A percentile compares a stretch with the other conserved stretches of the same genome.
Conservation (phyloP, 1,140 invertebrate species). For the Hylaeus anthracinus region DNA sequence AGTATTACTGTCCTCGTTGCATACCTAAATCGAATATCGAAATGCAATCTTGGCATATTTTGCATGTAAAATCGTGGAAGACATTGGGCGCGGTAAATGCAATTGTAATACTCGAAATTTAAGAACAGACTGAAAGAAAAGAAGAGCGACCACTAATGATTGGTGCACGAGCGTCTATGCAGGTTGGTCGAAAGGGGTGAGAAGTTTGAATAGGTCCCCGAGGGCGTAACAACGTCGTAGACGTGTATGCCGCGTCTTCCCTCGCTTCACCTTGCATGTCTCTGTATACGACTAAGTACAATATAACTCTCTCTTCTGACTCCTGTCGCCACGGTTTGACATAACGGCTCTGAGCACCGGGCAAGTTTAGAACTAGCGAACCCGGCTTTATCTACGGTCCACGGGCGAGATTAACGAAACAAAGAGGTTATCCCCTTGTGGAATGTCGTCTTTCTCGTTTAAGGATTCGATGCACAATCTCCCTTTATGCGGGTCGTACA, state of each 20-base stretch:
- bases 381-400: conserved; percentile 56
- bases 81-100: no score
- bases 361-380: conserved; percentile 51
- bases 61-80: neutral
- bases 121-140: conserved; percentile 9
- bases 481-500: no score
- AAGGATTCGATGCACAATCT: neutral
- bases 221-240: conserved; percentile 55
- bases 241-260: conserved; percentile 33
- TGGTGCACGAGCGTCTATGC: conserved; percentile 18
- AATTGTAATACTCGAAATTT: no score
- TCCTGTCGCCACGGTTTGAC: conserved; percentile 50
- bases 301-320: conserved; percentile 30
- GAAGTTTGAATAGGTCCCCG: conserved; percentile 60
- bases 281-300: conserved; percentile 21
- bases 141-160: conserved; percentile 36
- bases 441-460: conserved; percentile 32
- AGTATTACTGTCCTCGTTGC: neutral
- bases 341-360: conserved; percentile 48
- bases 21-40: neutral
- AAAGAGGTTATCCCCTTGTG: conserved; percentile 42
- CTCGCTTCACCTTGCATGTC: neutral
- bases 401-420: conserved; percentile 59
- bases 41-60: neutral
- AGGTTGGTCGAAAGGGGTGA: conserved; percentile 37